These are phyloP conservation scores for Zaprionus africanus DNA, from an alignment of 1,140 invertebrate genomes.

Conservation along the genomic window DNA sequence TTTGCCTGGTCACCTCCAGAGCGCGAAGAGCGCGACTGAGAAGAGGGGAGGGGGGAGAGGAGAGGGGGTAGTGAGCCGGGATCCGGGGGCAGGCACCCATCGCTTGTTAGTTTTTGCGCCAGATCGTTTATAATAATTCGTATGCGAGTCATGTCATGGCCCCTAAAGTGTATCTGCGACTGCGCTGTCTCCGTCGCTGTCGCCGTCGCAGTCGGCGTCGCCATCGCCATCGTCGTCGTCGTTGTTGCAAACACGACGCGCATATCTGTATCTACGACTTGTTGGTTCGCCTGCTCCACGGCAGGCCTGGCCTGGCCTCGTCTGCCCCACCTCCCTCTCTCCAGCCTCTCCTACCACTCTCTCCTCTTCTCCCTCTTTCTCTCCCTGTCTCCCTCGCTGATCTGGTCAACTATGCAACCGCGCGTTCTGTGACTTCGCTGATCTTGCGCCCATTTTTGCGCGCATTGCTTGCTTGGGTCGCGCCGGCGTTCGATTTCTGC, in stretches of 20 bases:
- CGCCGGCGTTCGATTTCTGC: conserved; percentile 51
- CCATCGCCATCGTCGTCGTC: neutral
- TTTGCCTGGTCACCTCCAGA: conserved; percentile 32
- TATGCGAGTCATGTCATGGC: conserved; percentile 83
- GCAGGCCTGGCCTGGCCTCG: conserved; percentile 30
- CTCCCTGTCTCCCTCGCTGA: conserved; percentile 22
- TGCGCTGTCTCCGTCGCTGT: conserved; percentile 56
- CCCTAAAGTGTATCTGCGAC: conserved; percentile 81
- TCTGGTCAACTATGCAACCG: conserved; percentile 75
- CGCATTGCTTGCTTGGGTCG: conserved; percentile 53
- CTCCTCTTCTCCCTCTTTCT: conserved; percentile 13
- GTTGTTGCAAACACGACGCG: conserved; percentile 56
- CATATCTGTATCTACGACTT: conserved; percentile 77
- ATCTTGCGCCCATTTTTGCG: conserved; percentile 74
- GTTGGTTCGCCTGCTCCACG: conserved; percentile 16
- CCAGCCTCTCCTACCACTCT: neutral
- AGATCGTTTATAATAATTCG: conserved; percentile 83
- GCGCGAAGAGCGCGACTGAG: neutral
- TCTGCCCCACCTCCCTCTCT: conserved; percentile 10
- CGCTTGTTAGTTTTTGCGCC: conserved; percentile 82
- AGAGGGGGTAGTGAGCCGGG: neutral
- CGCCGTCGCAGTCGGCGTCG: neutral
- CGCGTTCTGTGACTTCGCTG: conserved; percentile 58
- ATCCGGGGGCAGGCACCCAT: conserved; percentile 45
- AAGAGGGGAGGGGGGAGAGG: neutral